A percentile compares a stretch with the other conserved stretches of the same genome.
Conservation (phyloP, 1,140 invertebrate species). For the Papilio xuthus region DNA sequence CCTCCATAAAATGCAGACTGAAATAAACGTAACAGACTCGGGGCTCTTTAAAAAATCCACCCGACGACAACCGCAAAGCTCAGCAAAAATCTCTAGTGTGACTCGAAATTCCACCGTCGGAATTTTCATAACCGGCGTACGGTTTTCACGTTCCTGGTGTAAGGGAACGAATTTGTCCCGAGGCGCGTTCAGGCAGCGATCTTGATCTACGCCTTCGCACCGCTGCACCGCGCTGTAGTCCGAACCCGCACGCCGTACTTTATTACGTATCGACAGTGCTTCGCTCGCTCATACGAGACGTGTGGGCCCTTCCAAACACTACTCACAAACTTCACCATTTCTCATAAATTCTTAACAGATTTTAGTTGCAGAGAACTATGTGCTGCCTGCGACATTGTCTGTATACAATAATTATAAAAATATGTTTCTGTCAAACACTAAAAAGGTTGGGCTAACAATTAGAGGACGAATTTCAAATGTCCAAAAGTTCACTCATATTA, state of each 20-base stretch:
- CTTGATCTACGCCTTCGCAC: conserved; percentile 47
- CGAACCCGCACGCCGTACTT: conserved; percentile 46
- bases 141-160: conserved; percentile 62
- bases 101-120: conserved; percentile 70
- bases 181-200: conserved; percentile 56
- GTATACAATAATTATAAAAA: no score
- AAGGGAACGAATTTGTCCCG: conserved; percentile 65
- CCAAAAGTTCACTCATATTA: no score
- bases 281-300: conserved; percentile 52
- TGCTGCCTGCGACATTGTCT: no score
- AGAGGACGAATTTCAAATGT: no score
- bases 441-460: no score
- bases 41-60: conserved; percentile 71
- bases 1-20: conserved; percentile 75
- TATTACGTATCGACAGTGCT: conserved; percentile 54
- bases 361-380: no score
- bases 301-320: conserved; percentile 51
- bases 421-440: no score
- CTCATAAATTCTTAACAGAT: no score
- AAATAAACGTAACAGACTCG: conserved; percentile 74
- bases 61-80: conserved; percentile 72
- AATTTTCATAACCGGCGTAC: conserved; percentile 76
- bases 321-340: conserved; percentile 50
- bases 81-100: conserved; percentile 74
- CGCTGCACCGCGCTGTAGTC: conserved; percentile 35